Percentiles rank a stretch among this genome's conserved stretches.
Evolutionary conservation across 2,797 vertebrate genomes (phyloP).

Genomic region (Gymnothorax reevesii): DNA sequence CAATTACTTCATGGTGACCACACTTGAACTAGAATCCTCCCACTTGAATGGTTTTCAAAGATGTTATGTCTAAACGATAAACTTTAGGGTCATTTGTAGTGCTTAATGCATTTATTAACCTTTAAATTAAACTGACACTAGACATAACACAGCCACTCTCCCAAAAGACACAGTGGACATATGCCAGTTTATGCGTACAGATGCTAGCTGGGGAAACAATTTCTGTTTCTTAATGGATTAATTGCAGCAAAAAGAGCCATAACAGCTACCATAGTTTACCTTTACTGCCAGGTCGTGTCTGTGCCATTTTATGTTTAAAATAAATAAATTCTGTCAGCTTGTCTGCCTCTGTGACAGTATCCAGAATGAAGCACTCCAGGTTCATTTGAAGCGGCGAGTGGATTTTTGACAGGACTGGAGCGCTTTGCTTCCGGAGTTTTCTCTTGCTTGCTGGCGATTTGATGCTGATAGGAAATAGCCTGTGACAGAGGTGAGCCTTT

Average conservation of each 20-base stretch:
- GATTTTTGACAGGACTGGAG: background rate
- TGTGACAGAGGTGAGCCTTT: background rate
- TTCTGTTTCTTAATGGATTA: background rate
- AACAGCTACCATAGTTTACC: background rate
- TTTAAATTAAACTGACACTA: conserved; percentile 31
- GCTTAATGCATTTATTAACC: background rate
- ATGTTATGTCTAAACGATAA: background rate
- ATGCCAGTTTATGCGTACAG: conserved; percentile 34
- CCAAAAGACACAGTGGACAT: conserved; percentile 13
- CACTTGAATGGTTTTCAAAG: background rate
- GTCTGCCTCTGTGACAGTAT: background rate
- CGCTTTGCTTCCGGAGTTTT: background rate
- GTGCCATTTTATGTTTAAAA: background rate
- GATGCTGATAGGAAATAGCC: background rate
- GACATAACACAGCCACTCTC: background rate
- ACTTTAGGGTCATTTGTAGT: background rate
- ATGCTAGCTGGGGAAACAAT: conserved; percentile 31
- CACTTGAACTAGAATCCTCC: background rate
- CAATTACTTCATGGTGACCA: background rate
- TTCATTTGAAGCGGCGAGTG: background rate
- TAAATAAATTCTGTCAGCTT: background rate
- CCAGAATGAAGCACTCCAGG: background rate
- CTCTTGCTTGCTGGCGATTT: background rate
- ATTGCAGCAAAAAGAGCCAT: background rate
- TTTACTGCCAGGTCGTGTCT: background rate